Evolutionary conservation across 1,140 invertebrate species (phyloP).

Genomic region (Listronotus bonariensis): DNA sequence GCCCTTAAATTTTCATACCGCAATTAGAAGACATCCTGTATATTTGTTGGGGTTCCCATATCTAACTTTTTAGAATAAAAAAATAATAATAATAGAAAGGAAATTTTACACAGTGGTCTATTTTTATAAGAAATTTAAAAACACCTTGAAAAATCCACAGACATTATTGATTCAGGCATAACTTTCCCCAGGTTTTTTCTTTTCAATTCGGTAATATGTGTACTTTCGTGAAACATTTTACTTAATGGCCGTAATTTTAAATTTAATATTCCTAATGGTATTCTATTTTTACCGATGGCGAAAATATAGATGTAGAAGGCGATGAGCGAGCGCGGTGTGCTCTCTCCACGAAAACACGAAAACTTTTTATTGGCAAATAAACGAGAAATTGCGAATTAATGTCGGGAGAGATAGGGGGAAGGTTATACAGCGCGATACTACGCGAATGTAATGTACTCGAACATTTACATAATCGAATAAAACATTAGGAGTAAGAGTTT

Average conservation of each 20-base stretch:
- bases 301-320: constrained; percentile 11
- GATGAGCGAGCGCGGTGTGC: too few species aligned
- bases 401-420: constrained; percentile 6
- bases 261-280: constrained; percentile 30
- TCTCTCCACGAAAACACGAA: constrained; percentile 18
- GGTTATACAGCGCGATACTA: not conserved
- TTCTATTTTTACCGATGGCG: constrained; percentile 20
- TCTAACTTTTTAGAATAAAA: constrained; percentile 36
- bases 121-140: too few species aligned
- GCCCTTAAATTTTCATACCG: too few species aligned
- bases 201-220: constrained; percentile 11
- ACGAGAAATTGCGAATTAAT: constrained; percentile 26
- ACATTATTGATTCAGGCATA: too few species aligned
- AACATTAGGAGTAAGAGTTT: constrained; percentile 16
- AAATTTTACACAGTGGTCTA: too few species aligned
- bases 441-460: constrained; percentile 12
- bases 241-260: constrained; percentile 30
- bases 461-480: constrained; percentile 24
- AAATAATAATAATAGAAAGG: constrained; percentile 36
- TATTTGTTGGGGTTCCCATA: too few species aligned
- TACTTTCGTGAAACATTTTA: constrained; percentile 7
- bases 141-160: not conserved
- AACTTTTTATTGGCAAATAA: constrained; percentile 27
- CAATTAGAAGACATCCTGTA: too few species aligned
- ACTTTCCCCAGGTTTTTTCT: not conserved